Evolutionary conservation across 2,797 vertebrate genomes (phyloP), one percentile per base, ranked within the genome.

Genomic region (Muscicapa comitata): DNA sequence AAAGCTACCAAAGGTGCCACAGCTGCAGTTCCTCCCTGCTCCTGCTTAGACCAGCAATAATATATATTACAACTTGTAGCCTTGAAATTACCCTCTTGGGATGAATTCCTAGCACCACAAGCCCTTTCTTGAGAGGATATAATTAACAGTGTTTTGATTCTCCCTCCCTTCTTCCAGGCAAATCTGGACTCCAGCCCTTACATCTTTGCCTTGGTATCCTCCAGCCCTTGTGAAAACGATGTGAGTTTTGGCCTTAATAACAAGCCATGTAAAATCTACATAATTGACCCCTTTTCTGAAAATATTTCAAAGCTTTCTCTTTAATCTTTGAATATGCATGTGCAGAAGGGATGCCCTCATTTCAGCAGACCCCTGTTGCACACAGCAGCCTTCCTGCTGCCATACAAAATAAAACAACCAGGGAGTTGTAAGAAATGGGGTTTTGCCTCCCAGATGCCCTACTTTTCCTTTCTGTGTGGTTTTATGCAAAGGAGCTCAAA

Each of bases 271-370:
- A 95, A 97, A 96, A 96, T 96, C 95, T 91, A 93, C 95, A 96
- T 97, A 97, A 97, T 90, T 97, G 95, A 96, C 95, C 94, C 93
- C 93, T 94, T 94, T 96, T 95, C 94, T 91, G 86, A 94, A 94
- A 97, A 43, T 54, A 67, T 96, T 93, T 95, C 90, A 93, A 96
- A 94, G 92, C 73, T 88, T 95, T 96, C 86, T 79, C 57, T 95
- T 95, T 95, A 94, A 93, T 94, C 95, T 95, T 85, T 94, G 96
- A 94, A 96, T 96, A 95, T 91, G 70, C 77, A 93, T 94, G 76
- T 96, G 75, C 2, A 0, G 79, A 86, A 92, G 70, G 92, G 76
- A 78, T 94, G 90, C 35, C 86, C 92, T 96, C 86, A 57, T 95
- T 97, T 95, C 91, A 40, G 72, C 40, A 80, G 88, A 93, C 86